Conservation (phyloP, 2,888 invertebrate species). For the Luperina nickerlii region DNA sequence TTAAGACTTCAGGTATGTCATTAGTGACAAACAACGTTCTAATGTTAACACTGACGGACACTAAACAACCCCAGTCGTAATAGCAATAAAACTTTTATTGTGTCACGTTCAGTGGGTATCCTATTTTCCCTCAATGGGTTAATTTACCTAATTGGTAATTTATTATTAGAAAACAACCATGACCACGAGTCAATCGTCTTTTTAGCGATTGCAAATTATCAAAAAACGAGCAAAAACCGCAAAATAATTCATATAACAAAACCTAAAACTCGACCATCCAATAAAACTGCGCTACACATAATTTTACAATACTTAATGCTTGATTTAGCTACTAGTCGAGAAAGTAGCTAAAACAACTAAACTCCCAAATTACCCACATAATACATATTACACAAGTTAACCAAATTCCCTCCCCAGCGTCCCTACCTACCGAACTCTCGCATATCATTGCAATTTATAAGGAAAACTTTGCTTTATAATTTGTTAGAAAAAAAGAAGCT, state of each 20-base stretch:
- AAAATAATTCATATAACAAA: not conserved
- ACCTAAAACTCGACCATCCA: not conserved
- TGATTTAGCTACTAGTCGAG: slow-evolving; percentile 14
- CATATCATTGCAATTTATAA: slow-evolving; percentile 78
- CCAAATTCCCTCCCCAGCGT: slow-evolving; percentile 28
- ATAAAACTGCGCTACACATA: not conserved
- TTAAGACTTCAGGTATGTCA: no score
- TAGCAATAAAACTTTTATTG: not conserved
- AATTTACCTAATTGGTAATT: not conserved
- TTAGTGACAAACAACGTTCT: not conserved
- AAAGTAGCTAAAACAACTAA: slow-evolving; percentile 26
- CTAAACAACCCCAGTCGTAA: no score
- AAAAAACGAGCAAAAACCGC: no score
- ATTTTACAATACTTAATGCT: slow-evolving; percentile 7
- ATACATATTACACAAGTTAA: slow-evolving; percentile 25
- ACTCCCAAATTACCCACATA: slow-evolving; percentile 25
- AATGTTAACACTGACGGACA: not conserved
- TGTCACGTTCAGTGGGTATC: no score
- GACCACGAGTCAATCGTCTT: not conserved
- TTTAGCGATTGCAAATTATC: no score
- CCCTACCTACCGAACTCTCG: slow-evolving; percentile 31
- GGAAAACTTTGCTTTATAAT: slow-evolving; percentile 73
- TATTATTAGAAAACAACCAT: no score
- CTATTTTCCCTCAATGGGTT: not conserved
- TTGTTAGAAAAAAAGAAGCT: slow-evolving; percentile 70